Evolutionary conservation across 1,140 invertebrate species (phyloP).

Genomic region (Cheumatopsyche charites): DNA sequence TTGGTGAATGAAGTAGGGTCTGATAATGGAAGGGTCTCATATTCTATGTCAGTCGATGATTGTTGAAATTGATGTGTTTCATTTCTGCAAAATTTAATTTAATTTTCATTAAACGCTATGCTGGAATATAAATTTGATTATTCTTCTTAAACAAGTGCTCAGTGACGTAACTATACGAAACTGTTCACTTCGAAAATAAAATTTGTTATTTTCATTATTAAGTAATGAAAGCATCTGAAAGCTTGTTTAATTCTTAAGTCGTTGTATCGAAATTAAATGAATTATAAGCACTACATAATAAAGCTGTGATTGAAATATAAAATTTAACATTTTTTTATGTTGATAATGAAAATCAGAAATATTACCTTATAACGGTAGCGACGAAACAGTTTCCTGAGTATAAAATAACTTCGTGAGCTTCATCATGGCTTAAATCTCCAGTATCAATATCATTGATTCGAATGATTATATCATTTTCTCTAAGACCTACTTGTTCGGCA

Average conservation of each 20-base stretch:
- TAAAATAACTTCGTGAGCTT: constrained; percentile 78
- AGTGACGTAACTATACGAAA: too few species aligned
- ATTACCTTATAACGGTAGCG: constrained; percentile 75
- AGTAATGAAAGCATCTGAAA: too few species aligned
- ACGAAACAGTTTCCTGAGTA: constrained; percentile 77
- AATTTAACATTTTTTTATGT: neutral
- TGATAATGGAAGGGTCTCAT: constrained; percentile 16
- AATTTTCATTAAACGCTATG: too few species aligned
- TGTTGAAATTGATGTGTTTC: neutral
- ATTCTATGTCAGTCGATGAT: neutral
- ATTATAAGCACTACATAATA: neutral
- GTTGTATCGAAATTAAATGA: too few species aligned
- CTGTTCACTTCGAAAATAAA: too few species aligned
- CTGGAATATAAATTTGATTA: too few species aligned
- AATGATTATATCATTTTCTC: constrained; percentile 80
- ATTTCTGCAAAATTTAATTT: constrained; percentile 7
- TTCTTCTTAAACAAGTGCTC: too few species aligned
- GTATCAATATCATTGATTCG: constrained; percentile 75
- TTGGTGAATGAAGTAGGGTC: constrained; percentile 49
- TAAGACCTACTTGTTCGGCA: constrained; percentile 80
- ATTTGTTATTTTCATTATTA: too few species aligned
- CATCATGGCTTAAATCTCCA: constrained; percentile 72
- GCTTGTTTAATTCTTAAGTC: too few species aligned
- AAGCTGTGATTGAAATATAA: neutral
- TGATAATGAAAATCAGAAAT: neutral